These are phyloP conservation scores for Zaprionus lineosus DNA, from an alignment of 2,888 invertebrate genomes.

Conservation along the genomic window DNA sequence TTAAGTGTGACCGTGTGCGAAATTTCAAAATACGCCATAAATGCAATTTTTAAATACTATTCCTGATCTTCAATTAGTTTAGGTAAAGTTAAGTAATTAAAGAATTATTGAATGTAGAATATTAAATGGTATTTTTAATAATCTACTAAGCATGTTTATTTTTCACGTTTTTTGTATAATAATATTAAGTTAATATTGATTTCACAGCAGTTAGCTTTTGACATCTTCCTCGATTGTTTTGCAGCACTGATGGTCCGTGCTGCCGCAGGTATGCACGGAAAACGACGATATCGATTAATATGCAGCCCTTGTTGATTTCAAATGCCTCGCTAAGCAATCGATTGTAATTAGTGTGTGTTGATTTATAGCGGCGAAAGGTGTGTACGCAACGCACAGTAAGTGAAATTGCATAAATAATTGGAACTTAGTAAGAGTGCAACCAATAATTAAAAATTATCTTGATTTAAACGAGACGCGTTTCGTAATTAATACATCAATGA, in stretches of 20 bases:
- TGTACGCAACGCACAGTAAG: background rate
- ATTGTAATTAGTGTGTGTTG: slow-evolving; percentile 48
- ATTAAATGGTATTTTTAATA: too few relatives aligned
- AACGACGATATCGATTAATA: slow-evolving; percentile 16
- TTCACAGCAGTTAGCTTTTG: slow-evolving; percentile 19
- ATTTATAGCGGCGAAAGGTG: slow-evolving; percentile 40
- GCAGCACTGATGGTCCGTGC: slow-evolving; percentile 10
- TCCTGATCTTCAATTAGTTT: too few relatives aligned
- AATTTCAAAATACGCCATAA: background rate
- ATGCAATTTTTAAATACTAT: slow-evolving; percentile 6
- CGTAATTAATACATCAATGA: background rate
- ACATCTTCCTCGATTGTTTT: background rate
- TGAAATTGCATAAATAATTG: slow-evolving; percentile 37
- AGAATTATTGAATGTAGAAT: too few relatives aligned
- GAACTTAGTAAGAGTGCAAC: slow-evolving; percentile 24
- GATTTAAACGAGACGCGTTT: slow-evolving; percentile 15
- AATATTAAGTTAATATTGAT: background rate
- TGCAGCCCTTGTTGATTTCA: background rate
- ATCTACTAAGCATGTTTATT: too few relatives aligned
- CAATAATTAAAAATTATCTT: slow-evolving; percentile 6
- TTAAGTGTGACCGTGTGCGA: slow-evolving; percentile 28
- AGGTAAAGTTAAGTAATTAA: too few relatives aligned
- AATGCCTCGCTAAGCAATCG: background rate
- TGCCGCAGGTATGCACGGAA: slow-evolving; percentile 5
- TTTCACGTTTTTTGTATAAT: too few relatives aligned